phyloP scores from a whole-genome alignment of 1,140 invertebrate species.

The Helicorthomorpha holstii region DNA sequence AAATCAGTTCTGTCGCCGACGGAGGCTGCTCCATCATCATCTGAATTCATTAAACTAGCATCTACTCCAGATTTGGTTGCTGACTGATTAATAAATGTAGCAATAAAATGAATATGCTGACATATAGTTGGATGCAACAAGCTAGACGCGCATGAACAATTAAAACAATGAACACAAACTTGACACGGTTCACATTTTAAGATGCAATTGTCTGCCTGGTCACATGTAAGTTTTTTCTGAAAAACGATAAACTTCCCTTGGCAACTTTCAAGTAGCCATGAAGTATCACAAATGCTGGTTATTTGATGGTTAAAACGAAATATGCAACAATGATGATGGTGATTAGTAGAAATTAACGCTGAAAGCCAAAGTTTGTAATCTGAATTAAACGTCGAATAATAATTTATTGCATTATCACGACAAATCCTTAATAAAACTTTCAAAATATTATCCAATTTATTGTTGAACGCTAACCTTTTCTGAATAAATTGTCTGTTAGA shows the following conservation, averaged over 20 bases:
- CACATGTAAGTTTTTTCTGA: not conserved
- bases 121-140: not conserved
- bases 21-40: not conserved
- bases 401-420: too few relatives aligned
- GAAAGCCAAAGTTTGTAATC: too few relatives aligned
- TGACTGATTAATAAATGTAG: too few relatives aligned
- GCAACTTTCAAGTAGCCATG: not conserved
- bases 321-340: not conserved
- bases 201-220: not conserved
- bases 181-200: not conserved
- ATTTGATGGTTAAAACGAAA: not conserved
- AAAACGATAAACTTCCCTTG: not conserved
- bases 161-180: not conserved
- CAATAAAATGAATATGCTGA: not conserved
- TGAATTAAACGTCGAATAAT: too few relatives aligned
- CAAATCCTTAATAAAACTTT: too few relatives aligned
- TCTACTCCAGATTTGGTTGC: not conserved
- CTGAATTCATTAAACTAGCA: not conserved
- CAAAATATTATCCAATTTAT: too few relatives aligned
- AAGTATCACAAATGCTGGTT: not conserved
- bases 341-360: too few relatives aligned
- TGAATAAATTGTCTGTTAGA: too few relatives aligned
- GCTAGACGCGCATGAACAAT: not conserved
- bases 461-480: too few relatives aligned
- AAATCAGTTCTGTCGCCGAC: not conserved